A percentile compares a stretch with the other conserved stretches of the same genome.
phyloP scores from a whole-genome alignment of 2,888 invertebrate species.

The Zygogramma bicolorata region DNA sequence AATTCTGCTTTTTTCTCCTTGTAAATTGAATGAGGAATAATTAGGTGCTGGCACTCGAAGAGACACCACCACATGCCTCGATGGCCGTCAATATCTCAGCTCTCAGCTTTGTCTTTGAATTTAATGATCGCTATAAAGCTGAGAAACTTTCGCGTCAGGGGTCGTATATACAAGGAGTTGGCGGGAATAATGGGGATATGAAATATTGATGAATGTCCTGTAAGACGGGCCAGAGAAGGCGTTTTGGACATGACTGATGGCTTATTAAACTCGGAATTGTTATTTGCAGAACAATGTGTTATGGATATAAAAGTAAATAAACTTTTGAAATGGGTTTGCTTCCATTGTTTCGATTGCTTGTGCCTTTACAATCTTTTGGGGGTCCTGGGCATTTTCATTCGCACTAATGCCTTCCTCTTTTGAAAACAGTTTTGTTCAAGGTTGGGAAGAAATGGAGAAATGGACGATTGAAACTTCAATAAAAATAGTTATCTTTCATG shows the following conservation, averaged over 20 bases:
- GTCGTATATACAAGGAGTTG: neutral
- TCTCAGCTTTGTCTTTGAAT: slow-evolving; percentile 25
- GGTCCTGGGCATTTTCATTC: too few species aligned
- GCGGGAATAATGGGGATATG: neutral
- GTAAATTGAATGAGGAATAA: slow-evolving; percentile 24
- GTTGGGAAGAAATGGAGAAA: too few species aligned
- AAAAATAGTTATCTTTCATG: too few species aligned
- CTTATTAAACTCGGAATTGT: neutral
- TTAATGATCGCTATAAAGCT: slow-evolving; percentile 30
- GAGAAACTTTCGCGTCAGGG: slow-evolving; percentile 8
- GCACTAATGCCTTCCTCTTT: too few species aligned
- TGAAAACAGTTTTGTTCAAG: too few species aligned
- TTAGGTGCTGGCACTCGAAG: slow-evolving; percentile 22
- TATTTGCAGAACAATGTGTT: neutral
- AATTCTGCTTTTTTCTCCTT: slow-evolving; percentile 18
- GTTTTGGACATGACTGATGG: neutral
- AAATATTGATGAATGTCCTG: neutral
- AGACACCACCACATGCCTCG: slow-evolving; percentile 8
- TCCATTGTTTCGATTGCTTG: too few species aligned
- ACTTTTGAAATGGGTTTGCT: too few species aligned
- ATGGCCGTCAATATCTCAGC: slow-evolving; percentile 15
- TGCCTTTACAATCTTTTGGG: too few species aligned
- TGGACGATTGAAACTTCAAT: too few species aligned
- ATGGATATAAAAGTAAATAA: too few species aligned
- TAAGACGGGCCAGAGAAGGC: neutral